Base-by-base conservation (phyloP, 2,113 vertebrate genomes). In the Sialia sialis region DNA sequence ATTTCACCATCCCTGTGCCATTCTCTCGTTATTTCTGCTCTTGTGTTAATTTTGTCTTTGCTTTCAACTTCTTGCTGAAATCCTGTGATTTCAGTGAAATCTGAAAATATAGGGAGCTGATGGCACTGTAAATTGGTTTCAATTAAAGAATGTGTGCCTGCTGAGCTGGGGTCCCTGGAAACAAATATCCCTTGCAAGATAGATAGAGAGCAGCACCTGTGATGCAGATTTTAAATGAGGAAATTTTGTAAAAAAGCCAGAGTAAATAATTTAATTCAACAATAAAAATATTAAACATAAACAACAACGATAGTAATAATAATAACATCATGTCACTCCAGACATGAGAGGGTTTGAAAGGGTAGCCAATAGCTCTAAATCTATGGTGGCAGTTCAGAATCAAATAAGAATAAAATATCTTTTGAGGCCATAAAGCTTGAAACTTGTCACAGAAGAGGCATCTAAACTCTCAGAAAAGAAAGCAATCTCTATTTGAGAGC, bases 401-500 rank as follows among this genome's bases (percentile, higher is more conserved):
- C 36, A 68, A 69, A 22, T 59, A 69, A 69, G 54, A 58, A 44
- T 66, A 49, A 86, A 38, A 39, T 41, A 41, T 38, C 63, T 86
- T 82, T 54, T 55, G 59, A 77, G 59, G 54, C 59, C 18, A 18
- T 76, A 83, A 83, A 85, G 43, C 34, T 86, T 93, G 75, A 62
- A 85, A 80, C 58, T 83, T 90, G 67, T 83, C 64, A 74, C 55
- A 55, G 70, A 77, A 86, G 72, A 92, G 46, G 46, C 63, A 70
- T 83, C 96, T 85, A 44, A 94, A 77, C 75, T 88, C 78, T 64
- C 46, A 34, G 79, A 70, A 90, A 90, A 86, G 83, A 86, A 90
- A 84, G 68, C 85, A 80, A 88, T 77, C 79, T 95, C 59, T 90
- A 14, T 92, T 66, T 88, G 88, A 88, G 75, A 94, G 68, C 78